Evolutionary conservation across 2,888 invertebrate genomes (phyloP).

Genomic region (Steinernema hermaphroditum): DNA sequence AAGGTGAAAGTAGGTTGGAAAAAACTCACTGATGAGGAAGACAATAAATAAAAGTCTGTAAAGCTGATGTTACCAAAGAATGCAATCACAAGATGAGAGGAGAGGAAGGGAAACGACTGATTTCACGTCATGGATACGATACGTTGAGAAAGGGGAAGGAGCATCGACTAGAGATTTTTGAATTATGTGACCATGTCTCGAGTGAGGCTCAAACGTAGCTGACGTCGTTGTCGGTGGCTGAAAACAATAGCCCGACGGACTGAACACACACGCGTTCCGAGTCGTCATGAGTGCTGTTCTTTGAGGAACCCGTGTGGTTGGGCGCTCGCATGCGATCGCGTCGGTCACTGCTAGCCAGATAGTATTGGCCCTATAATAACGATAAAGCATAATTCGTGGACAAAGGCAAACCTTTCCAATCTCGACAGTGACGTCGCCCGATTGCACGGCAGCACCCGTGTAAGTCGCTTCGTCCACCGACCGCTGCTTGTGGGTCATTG

Average conservation of each 20-base stretch:
- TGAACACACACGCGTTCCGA: conserved; percentile 37
- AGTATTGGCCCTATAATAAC: conserved; percentile 36
- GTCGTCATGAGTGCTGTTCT: conserved; percentile 23
- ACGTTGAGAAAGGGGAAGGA: not conserved
- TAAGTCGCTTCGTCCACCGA: conserved; percentile 39
- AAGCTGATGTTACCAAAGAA: conserved; percentile 30
- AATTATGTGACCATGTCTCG: too few relatives aligned
- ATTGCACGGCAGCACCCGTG: conserved; percentile 33
- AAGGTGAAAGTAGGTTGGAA: conserved; percentile 8
- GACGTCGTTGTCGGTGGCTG: conserved; percentile 39
- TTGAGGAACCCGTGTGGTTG: conserved; percentile 7
- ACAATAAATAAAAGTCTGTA: conserved; percentile 23
- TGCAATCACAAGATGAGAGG: not conserved
- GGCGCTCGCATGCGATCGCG: conserved; percentile 14
- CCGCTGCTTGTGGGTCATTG: conserved; percentile 37
- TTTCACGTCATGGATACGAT: not conserved
- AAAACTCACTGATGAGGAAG: not conserved
- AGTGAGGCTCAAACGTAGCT: conserved; percentile 39
- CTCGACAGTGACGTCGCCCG: conserved; percentile 46
- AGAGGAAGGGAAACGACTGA: not conserved
- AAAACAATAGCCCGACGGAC: conserved; percentile 34
- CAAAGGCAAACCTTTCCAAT: conserved; percentile 42
- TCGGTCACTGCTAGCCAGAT: conserved; percentile 26
- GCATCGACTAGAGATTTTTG: conserved; percentile 11
- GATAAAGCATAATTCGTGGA: not conserved